A percentile compares a stretch with the other conserved stretches of the same genome.
These are phyloP conservation scores for Cnemophilus loriae DNA, from an alignment of 2,113 vertebrate genomes.

Conservation along the genomic window DNA sequence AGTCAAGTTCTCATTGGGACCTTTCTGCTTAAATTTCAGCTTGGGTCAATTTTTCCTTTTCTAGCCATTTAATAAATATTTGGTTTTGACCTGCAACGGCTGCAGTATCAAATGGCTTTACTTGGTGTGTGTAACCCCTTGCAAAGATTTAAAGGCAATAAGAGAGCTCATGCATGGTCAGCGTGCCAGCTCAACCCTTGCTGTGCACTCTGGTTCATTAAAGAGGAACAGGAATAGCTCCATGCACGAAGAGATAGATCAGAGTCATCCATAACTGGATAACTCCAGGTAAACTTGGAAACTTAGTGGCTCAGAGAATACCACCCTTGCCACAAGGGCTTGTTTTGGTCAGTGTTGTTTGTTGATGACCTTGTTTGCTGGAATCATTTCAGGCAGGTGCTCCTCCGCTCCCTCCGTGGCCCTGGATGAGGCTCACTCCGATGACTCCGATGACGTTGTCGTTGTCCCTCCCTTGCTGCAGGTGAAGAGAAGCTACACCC, in stretches of 20 bases:
- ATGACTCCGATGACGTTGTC: slow-evolving; percentile 84
- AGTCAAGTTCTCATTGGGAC: not conserved
- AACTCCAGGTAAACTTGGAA: not conserved
- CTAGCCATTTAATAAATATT: not conserved
- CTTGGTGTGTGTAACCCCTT: not conserved
- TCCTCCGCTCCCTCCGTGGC: not conserved
- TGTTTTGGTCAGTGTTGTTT: not conserved
- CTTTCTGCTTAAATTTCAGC: not conserved
- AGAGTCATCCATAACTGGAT: not conserved
- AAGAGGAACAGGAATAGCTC: not conserved
- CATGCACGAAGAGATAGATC: not conserved
- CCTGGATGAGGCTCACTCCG: slow-evolving; percentile 67
- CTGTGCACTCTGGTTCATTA: not conserved
- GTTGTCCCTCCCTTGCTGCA: slow-evolving; percentile 72
- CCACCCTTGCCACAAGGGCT: not conserved
- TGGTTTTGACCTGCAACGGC: not conserved
- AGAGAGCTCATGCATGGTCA: not conserved
- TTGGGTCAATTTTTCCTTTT: not conserved
- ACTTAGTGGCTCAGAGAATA: not conserved
- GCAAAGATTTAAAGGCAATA: not conserved
- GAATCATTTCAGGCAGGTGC: slow-evolving; percentile 48
- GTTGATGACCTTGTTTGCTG: not conserved
- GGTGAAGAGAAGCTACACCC: slow-evolving; percentile 44
- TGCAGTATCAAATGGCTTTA: not conserved
- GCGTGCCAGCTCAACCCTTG: not conserved